These are phyloP conservation scores for Plebejus anna DNA, from an alignment of 2,888 invertebrate species.

Conservation along the genomic window DNA sequence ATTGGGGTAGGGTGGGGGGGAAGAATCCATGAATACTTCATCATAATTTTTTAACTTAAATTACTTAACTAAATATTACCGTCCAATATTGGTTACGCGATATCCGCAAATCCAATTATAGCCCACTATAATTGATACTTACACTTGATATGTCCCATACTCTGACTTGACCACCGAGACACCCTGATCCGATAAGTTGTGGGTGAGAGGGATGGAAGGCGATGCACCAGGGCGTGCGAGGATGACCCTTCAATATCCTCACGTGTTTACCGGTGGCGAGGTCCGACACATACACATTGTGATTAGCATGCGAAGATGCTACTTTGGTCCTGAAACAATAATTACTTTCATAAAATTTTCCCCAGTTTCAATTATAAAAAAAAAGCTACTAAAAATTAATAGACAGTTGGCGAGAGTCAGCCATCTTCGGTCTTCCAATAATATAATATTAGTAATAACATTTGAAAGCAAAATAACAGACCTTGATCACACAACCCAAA, in stretches of 20 bases:
- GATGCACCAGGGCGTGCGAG: slow-evolving; percentile 94
- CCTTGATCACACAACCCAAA: too few species aligned
- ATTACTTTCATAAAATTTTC: neutral
- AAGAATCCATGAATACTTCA: too few species aligned
- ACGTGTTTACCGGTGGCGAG: slow-evolving; percentile 88
- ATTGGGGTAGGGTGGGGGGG: too few species aligned
- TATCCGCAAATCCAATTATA: neutral
- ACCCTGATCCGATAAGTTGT: slow-evolving; percentile 92
- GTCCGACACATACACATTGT: slow-evolving; percentile 91
- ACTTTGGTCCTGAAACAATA: slow-evolving; percentile 82
- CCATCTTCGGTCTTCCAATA: too few species aligned
- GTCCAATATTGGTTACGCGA: too few species aligned
- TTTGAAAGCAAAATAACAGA: too few species aligned
- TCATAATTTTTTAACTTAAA: too few species aligned
- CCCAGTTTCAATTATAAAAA: neutral
- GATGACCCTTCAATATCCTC: slow-evolving; percentile 88
- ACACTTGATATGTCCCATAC: slow-evolving; percentile 88
- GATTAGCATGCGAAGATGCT: slow-evolving; percentile 94
- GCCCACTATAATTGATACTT: slow-evolving; percentile 42
- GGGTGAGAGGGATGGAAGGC: slow-evolving; percentile 92
- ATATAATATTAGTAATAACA: too few species aligned
- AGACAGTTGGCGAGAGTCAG: too few species aligned
- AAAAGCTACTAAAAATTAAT: too few species aligned
- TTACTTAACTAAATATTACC: too few species aligned
- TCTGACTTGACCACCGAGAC: slow-evolving; percentile 92